Percentiles rank a stretch among this genome's conserved stretches.
phyloP scores from a whole-genome alignment of 2,797 vertebrate genomes.

The Cyprinodon diabolis region DNA sequence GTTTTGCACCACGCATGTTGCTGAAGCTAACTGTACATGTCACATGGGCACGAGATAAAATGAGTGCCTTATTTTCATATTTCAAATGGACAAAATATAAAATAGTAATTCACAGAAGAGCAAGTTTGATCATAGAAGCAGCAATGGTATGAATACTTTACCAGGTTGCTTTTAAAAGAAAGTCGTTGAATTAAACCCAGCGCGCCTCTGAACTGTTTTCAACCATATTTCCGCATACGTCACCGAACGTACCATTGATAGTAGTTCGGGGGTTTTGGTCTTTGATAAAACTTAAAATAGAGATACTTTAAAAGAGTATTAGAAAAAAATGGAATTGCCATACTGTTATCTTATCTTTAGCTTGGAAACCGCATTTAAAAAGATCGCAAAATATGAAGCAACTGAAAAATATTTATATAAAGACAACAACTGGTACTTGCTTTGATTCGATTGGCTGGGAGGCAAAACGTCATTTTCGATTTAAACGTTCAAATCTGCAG shows the following conservation, averaged over 20 bases:
- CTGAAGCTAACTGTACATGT: slow-evolving; percentile 3
- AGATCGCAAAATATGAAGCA: rapidly evolving
- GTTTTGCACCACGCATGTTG: not conserved
- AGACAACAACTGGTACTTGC: rapidly evolving
- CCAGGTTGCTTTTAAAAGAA: not conserved
- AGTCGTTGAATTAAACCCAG: slow-evolving; percentile 36
- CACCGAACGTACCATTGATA: slow-evolving; percentile 43
- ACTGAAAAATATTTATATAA: rapidly evolving
- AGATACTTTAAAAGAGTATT: not conserved
- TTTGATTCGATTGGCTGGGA: slow-evolving; percentile 54
- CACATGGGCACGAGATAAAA: slow-evolving; percentile 1
- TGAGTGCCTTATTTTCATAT: not conserved
- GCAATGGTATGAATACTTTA: not conserved
- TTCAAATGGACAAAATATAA: rapidly evolving
- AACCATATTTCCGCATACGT: slow-evolving; percentile 59
- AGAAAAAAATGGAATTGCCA: too few species aligned
- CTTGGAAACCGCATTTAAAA: rapidly evolving
- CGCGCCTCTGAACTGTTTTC: slow-evolving; percentile 45
- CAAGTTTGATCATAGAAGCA: not conserved
- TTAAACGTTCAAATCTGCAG: slow-evolving; percentile 69
- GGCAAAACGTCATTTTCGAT: slow-evolving; percentile 35
- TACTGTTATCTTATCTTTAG: too few species aligned
- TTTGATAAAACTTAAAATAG: not conserved
- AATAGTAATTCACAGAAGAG: not conserved
- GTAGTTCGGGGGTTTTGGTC: slow-evolving; percentile 1